Evolutionary conservation across 2,888 invertebrate genomes (phyloP).

Genomic region (Trachelus iudaicus): DNA sequence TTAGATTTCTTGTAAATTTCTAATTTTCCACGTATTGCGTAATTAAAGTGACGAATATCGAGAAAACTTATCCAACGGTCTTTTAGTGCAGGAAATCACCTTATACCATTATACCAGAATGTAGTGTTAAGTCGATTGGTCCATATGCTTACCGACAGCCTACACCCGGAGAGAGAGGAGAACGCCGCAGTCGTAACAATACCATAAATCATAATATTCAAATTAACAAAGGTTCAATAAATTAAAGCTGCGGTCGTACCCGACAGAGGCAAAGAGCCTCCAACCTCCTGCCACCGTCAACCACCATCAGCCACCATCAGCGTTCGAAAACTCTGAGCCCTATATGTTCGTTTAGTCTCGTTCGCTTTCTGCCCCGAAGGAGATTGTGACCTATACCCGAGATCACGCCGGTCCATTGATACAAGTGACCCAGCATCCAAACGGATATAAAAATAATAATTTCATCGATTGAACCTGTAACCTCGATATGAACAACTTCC

Average conservation of each 20-base stretch:
- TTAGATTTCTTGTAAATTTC: neutral
- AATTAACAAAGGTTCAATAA: conserved; percentile 50
- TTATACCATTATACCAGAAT: neutral
- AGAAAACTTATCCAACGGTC: neutral
- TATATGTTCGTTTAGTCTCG: conserved; percentile 4
- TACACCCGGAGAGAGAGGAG: conserved; percentile 15
- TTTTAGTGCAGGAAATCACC: neutral
- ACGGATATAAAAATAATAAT: neutral
- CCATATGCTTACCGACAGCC: neutral
- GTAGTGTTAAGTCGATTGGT: neutral
- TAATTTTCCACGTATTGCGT: neutral
- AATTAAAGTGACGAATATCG: neutral
- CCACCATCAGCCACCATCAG: neutral
- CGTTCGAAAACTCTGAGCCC: neutral
- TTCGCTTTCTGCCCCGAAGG: conserved; percentile 2
- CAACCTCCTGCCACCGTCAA: conserved; percentile 6
- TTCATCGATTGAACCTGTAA: neutral
- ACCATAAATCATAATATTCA: conserved; percentile 49
- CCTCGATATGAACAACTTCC: neutral
- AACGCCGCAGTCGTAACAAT: conserved; percentile 40
- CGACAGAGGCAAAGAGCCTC: conserved; percentile 26
- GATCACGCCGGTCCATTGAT: neutral
- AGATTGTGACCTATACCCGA: neutral
- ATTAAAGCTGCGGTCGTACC: conserved; percentile 42
- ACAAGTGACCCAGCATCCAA: neutral